A percentile compares a stretch with the other conserved stretches of the same genome.
phyloP scores from a whole-genome alignment of 2,113 vertebrate species.

The Casuarius casuarius region DNA sequence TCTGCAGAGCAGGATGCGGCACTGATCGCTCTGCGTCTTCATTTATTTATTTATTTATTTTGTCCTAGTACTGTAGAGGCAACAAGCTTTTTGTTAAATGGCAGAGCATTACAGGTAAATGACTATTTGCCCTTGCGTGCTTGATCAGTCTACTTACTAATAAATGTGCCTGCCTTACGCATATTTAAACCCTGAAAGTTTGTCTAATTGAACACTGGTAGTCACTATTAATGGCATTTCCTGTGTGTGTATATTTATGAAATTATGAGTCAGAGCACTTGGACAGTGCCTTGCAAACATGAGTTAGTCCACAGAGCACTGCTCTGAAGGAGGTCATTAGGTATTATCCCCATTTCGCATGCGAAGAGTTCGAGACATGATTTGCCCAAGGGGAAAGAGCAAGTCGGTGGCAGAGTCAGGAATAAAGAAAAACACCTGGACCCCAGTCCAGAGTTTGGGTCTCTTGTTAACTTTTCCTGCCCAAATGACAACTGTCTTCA shows the following conservation, averaged over 20 bases:
- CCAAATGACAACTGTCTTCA: neutral
- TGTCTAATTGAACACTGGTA: slow-evolving; percentile 30
- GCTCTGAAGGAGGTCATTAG: neutral
- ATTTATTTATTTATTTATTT: neutral
- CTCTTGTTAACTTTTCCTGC: neutral
- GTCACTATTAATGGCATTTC: slow-evolving; percentile 14
- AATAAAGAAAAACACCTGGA: neutral
- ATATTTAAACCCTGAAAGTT: slow-evolving; percentile 64
- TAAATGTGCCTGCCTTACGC: slow-evolving; percentile 7
- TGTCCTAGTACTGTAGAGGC: neutral
- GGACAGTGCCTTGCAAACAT: neutral
- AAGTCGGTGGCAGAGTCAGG: neutral
- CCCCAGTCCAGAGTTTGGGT: neutral
- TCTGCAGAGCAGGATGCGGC: neutral
- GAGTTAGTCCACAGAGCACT: neutral
- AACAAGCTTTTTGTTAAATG: slow-evolving; percentile 3
- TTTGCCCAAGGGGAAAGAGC: neutral
- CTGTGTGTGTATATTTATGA: neutral
- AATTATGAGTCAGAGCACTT: neutral
- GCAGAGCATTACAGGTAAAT: slow-evolving; percentile 17
- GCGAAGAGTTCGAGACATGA: neutral
- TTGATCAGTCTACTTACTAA: slow-evolving; percentile 36
- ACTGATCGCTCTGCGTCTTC: neutral
- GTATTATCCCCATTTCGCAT: neutral
- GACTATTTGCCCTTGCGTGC: slow-evolving; percentile 27